These are phyloP conservation scores for Cynodonichthys magdalenae DNA, from an alignment of 2,797 vertebrate genomes.

Conservation along the genomic window DNA sequence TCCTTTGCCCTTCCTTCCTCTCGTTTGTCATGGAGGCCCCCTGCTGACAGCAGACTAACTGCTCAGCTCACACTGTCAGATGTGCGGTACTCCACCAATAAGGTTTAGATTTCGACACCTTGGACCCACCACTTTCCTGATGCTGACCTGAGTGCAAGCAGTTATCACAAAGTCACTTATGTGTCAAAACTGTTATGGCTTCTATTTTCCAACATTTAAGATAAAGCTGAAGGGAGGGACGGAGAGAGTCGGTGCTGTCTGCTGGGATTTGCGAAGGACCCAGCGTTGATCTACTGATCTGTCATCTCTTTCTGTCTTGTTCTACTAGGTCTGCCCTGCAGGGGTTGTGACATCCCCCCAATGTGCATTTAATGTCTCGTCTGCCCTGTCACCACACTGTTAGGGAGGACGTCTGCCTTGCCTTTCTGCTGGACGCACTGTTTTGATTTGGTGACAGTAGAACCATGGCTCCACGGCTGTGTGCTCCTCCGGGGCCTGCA, in stretches of 20 bases:
- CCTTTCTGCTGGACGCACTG: conserved; percentile 44
- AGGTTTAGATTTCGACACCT: conserved; percentile 40
- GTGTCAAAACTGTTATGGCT: conserved; percentile 23
- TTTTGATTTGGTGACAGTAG: conserved; percentile 60
- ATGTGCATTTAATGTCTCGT: conserved; percentile 70
- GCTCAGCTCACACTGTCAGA: conserved; percentile 37
- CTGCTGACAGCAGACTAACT: conserved; percentile 59
- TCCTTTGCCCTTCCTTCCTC: conserved; percentile 58
- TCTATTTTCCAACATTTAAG: conserved; percentile 3
- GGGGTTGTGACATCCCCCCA: conserved; percentile 45
- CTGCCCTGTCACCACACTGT: conserved; percentile 67
- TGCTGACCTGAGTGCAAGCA: conserved; percentile 39
- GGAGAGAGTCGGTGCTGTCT: conserved; percentile 15
- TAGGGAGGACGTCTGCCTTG: conserved; percentile 55
- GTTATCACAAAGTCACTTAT: conserved; percentile 45
- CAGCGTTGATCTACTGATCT: conserved; percentile 64
- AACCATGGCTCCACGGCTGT: conserved; percentile 41
- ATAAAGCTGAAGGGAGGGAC: conserved; percentile 30
- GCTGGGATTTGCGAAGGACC: conserved; percentile 41
- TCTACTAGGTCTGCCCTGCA: conserved; percentile 53
- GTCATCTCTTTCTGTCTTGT: conserved; percentile 59
- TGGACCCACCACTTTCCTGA: background rate
- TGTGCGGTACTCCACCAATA: conserved; percentile 4
- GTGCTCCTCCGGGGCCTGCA: conserved; percentile 41
- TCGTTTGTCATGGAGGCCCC: conserved; percentile 52